A percentile compares a stretch with the other conserved stretches of the same genome.
These are phyloP conservation scores for Xyrichtys novacula DNA, from an alignment of 2,797 vertebrate species.

Conservation along the genomic window DNA sequence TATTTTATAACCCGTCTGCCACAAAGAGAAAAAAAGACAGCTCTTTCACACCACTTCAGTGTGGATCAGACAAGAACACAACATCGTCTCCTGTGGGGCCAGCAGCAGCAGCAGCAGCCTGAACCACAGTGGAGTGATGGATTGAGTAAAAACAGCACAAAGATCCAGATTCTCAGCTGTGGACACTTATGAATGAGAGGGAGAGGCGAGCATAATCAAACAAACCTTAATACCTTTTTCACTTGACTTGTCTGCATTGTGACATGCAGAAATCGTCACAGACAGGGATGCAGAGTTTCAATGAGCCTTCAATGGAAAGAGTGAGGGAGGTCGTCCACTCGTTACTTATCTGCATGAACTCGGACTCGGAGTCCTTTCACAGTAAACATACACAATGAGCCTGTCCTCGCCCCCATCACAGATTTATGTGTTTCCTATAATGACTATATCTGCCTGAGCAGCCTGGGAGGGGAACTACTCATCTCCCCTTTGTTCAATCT, in stretches of 20 bases:
- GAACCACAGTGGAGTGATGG: slow-evolving; percentile 13
- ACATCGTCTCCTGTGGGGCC: slow-evolving; percentile 17
- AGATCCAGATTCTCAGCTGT: slow-evolving; percentile 1
- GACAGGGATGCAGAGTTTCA: neutral
- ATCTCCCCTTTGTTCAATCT: slow-evolving; percentile 28
- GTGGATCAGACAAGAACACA: slow-evolving; percentile 27
- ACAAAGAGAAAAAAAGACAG: neutral
- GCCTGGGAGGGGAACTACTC: slow-evolving; percentile 14
- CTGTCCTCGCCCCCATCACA: slow-evolving; percentile 8
- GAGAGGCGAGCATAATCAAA: neutral
- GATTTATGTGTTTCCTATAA: slow-evolving; percentile 29
- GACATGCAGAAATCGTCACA: neutral
- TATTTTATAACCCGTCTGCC: slow-evolving; percentile 13
- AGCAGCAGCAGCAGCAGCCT: slow-evolving; percentile 28
- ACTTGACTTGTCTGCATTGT: neutral
- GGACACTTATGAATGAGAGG: slow-evolving; percentile 10
- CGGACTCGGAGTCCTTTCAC: no score
- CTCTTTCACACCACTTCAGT: slow-evolving; percentile 12
- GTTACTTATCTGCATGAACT: no score
- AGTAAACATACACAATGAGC: neutral
- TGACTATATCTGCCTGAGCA: neutral
- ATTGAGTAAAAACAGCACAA: neutral
- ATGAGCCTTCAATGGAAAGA: neutral
- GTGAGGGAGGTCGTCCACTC: neutral
- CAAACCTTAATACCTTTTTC: neutral